Percentiles rank a stretch among this genome's conserved stretches.
Conservation (phyloP, 2,888 invertebrate genomes). For the Sphaerophoria taeniata region DNA sequence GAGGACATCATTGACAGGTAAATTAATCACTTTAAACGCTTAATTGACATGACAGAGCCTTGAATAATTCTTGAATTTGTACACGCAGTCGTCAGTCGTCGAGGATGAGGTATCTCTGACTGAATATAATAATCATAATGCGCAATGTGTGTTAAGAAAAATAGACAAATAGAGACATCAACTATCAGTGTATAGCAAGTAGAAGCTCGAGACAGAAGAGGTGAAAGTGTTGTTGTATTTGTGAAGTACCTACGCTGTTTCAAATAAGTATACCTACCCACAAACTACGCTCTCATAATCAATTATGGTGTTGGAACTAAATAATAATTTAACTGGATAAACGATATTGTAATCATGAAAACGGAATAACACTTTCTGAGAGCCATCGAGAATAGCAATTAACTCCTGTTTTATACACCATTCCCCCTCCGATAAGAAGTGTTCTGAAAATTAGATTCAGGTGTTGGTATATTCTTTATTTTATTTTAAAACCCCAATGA, state of each 20-base stretch:
- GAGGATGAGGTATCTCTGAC: slow-evolving; percentile 47
- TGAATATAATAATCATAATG: slow-evolving; percentile 44
- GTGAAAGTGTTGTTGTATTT: slow-evolving; percentile 1
- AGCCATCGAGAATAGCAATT: too few species aligned
- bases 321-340: slow-evolving; percentile 69
- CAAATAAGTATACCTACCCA: too few species aligned
- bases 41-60: slow-evolving; percentile 58
- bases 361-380: too few species aligned
- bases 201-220: neutral
- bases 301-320: slow-evolving; percentile 64
- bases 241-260: neutral
- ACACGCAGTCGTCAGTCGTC: neutral
- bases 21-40: slow-evolving; percentile 69
- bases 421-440: too few species aligned
- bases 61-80: slow-evolving; percentile 16
- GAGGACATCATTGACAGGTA: slow-evolving; percentile 70
- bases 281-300: slow-evolving; percentile 58
- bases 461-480: too few species aligned
- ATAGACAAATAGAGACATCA: too few species aligned
- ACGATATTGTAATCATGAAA: slow-evolving; percentile 49
- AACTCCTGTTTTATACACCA: too few species aligned
- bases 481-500: too few species aligned
- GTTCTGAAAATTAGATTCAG: too few species aligned
- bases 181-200: too few species aligned
- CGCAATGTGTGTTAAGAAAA: slow-evolving; percentile 21